Base-by-base conservation (phyloP, 92 coral and sea anemone species). In the Ricordea florida region DNA sequence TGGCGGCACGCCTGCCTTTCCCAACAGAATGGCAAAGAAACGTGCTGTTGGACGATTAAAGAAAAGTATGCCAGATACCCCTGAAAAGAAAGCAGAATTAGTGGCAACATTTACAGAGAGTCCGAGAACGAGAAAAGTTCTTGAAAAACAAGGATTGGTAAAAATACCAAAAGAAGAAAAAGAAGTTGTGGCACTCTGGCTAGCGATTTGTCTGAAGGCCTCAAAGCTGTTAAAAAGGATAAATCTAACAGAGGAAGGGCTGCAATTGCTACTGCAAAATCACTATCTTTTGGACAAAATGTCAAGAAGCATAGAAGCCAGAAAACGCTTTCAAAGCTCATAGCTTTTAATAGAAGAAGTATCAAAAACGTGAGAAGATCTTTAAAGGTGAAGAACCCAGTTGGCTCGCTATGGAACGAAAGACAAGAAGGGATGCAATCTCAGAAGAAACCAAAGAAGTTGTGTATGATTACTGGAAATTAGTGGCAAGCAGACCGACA, bases 131-230 rank as follows among this genome's bases (percentile, higher is more conserved):
- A 22, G 69, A 29, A 43, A 58, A 47, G 17, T 59, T 34, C 29
- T 59, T 10, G 60, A 58, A 24, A 10, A 41, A 20, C 18, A 41
- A 20, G 80, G 80, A 14, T 7, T 30, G 58, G 20, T 42, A 0
- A 73, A 53, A 73, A 72, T 59, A 3, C 70, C 64, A 10, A 69
- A 47, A 41, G 85, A 85, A 45, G 62, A 26, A 51, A 73, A 73
- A 49, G 86, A 78, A 57, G 57, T 30, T 14, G 52, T 30, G n/a
- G 81, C 71, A 3, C 81, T 79, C 78, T 79, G 11, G 83, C 91
- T 43, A 60, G 65, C 52, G 76, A 79, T 42, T 79, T 86, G 41
- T 70, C 86, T 5, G 86, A 84, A 41, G 85, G 85, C 7, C 15
- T 78, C 15, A 41, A 69, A 10, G 66, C 68, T 5, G 78, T 85